Conservation (phyloP, 2,113 vertebrate genomes). For the Bostrychus sinensis region DNA sequence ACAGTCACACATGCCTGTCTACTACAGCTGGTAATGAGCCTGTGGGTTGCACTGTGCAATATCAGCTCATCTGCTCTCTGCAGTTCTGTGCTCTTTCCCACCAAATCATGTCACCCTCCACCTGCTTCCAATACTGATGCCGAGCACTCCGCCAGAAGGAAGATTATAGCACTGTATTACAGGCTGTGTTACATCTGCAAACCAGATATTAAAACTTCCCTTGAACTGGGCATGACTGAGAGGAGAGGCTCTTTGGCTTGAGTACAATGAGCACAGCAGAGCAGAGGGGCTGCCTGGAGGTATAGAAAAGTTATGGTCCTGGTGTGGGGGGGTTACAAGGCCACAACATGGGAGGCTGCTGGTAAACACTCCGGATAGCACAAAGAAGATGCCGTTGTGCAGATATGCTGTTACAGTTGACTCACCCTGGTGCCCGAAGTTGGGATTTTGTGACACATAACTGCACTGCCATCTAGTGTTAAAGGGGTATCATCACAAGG, state of each 20-base stretch:
- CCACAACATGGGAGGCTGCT: conserved; percentile 57
- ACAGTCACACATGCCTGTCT: conserved; percentile 31
- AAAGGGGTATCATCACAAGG: conserved; percentile 1
- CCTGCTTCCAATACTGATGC: conserved; percentile 71
- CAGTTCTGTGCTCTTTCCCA: conserved; percentile 58
- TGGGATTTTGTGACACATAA: not conserved
- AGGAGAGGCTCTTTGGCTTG: conserved; percentile 51
- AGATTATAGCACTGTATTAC: conserved; percentile 50
- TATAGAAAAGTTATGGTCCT: conserved; percentile 39
- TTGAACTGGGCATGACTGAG: conserved; percentile 59
- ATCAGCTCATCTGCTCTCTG: conserved; percentile 50
- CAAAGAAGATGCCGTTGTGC: conserved; percentile 56
- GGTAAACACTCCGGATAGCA: conserved; percentile 55
- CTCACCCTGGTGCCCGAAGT: not conserved
- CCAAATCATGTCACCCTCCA: conserved; percentile 55
- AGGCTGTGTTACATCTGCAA: conserved; percentile 68
- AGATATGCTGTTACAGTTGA: conserved; percentile 23
- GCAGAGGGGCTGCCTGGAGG: not conserved
- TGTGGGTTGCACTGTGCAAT: conserved; percentile 32
- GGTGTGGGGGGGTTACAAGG: conserved; percentile 63
- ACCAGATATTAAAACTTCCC: conserved; percentile 68
- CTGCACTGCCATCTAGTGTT: conserved; percentile 76
- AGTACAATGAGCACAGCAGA: conserved; percentile 9
- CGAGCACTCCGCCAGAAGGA: conserved; percentile 55
- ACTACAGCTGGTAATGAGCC: conserved; percentile 15